Evolutionary conservation across 2,888 invertebrate genomes (phyloP), one percentile per base, ranked within the genome.

Genomic region (Acheta domesticus): DNA sequence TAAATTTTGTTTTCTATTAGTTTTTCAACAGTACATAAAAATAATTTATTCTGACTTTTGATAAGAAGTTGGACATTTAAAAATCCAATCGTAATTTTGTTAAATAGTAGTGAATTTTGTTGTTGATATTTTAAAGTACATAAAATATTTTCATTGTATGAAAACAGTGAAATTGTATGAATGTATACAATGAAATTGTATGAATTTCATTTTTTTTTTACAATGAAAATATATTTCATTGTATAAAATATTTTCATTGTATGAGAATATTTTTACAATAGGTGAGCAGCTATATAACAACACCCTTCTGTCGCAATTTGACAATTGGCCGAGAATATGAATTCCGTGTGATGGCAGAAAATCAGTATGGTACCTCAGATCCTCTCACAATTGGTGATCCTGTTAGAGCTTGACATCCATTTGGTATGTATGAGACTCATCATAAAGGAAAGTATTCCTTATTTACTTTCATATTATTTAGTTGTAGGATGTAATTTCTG

Each of bases 261-360:
- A 36, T 78, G 20, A 48, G 78, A 48, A 49, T 79, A 73, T 77
- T 78, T 12, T 14, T 82, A 49, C 73, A 84, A 36, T 83, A 87
- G 84, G 94, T 97, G 79, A 97, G 94, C 88, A 96, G 96, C 84
- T 97, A 96, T 85, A 94, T 96, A 77, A 96, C 96, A 0, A 95
- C 95, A 78, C 95, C 96, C 83, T 96, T 95, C 89, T 90, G 94
- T 62, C 92, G 97, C 83, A 99, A 99, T 87, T 89, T 99, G 82
- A 92, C 93, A 14, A 93, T 98, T 62, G 98, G 97, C 79, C 91
- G 91, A 83, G 95, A 96, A 79, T 99, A 99, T 86, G 99, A 99
- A 83, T 99, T 99, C 91, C 92, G 98, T 82, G 98, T 99, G 0
- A 93, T 96, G 90, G 99, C 99, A 81, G 99, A 99, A 88, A 99